Conservation (phyloP, 2,113 vertebrate species). For the Cettia cetti region DNA sequence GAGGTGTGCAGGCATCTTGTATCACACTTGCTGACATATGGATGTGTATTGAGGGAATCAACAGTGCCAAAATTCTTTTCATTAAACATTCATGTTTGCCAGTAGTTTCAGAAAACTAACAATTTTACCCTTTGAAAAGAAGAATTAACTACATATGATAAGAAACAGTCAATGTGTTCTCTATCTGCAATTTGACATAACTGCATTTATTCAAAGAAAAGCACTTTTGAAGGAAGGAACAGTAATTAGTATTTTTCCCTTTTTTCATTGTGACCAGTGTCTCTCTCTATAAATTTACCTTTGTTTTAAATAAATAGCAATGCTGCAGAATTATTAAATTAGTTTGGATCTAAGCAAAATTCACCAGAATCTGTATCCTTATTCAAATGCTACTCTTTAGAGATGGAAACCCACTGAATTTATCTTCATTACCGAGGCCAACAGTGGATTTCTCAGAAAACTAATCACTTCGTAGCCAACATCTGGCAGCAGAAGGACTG, state of each 20-base stretch:
- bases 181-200: neutral
- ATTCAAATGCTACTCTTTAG: neutral
- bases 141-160: neutral
- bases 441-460: slow-evolving; percentile 1
- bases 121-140: neutral
- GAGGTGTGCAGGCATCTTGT: neutral
- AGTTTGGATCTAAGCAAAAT: neutral
- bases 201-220: neutral
- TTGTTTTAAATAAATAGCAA: neutral
- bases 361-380: neutral
- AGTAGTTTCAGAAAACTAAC: neutral
- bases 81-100: neutral
- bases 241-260: neutral
- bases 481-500: neutral
- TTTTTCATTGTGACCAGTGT: neutral
- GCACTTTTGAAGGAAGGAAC: neutral
- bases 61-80: neutral
- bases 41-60: neutral
- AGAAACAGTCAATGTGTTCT: neutral
- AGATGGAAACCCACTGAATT: neutral
- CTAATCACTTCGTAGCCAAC: neutral
- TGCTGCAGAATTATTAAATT: neutral
- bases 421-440: neutral
- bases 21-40: neutral
- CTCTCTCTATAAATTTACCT: neutral